These are phyloP conservation scores for Scytalopus superciliaris DNA, from an alignment of 2,113 vertebrate species.

Conservation along the genomic window DNA sequence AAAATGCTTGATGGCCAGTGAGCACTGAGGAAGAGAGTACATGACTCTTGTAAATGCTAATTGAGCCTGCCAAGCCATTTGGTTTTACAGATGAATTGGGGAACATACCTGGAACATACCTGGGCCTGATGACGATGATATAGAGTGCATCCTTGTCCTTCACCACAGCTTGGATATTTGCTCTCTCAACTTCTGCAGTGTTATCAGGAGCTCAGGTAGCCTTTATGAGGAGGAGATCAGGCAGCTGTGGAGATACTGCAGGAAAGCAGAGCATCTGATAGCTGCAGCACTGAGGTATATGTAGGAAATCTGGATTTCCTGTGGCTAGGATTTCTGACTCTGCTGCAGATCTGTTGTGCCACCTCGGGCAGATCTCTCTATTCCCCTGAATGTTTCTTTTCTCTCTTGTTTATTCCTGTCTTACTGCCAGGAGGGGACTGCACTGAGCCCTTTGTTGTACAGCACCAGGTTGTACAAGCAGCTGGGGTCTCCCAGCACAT, in stretches of 20 bases:
- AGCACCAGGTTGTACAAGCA: not conserved
- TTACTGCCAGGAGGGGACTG: not conserved
- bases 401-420: not conserved
- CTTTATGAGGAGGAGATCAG: not conserved
- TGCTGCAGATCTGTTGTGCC: not conserved
- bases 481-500: not conserved
- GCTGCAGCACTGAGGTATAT: not conserved
- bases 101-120: not conserved
- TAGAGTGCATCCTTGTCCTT: not conserved
- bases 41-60: not conserved
- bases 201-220: not conserved
- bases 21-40: not conserved
- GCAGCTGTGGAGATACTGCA: not conserved
- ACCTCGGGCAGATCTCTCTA: not conserved
- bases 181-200: not conserved
- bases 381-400: not conserved
- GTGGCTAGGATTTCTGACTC: not conserved
- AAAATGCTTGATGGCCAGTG: not conserved
- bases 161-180: not conserved
- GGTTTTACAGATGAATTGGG: not conserved
- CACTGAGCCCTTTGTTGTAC: not conserved
- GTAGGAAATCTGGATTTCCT: not conserved
- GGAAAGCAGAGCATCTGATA: not conserved
- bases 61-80: not conserved
- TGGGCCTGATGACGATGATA: not conserved